Conservation (phyloP, 2,113 vertebrate genomes). For the Alces alces region DNA sequence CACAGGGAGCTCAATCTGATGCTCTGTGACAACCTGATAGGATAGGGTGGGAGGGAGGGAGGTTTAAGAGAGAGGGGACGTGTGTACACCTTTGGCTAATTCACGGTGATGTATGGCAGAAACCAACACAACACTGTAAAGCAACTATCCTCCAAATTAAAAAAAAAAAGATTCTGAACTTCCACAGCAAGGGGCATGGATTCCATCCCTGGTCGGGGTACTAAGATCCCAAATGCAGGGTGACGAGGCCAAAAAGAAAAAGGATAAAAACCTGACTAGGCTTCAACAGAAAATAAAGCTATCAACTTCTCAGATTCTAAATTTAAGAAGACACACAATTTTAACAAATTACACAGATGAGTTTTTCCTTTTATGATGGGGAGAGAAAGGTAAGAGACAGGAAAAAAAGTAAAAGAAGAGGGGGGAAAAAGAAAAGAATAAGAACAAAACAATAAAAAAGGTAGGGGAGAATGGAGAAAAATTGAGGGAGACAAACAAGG, state of each 20-base stretch:
- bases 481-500: neutral
- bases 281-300: neutral
- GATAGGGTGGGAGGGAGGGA: neutral
- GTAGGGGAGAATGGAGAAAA: neutral
- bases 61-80: neutral
- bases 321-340: neutral
- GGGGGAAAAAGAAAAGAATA: neutral
- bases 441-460: neutral
- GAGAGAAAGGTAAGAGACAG: neutral
- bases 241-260: neutral
- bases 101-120: neutral
- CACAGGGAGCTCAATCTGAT: neutral
- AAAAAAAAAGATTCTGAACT: neutral
- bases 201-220: neutral
- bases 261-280: neutral
- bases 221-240: neutral
- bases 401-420: neutral
- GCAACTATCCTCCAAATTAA: neutral
- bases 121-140: neutral
- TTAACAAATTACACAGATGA: neutral
- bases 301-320: neutral
- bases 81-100: neutral
- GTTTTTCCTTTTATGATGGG: neutral
- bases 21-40: neutral
- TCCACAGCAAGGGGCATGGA: neutral